These are phyloP conservation scores for Augiades crinisus DNA, from an alignment of 2,888 invertebrate genomes.

Conservation along the genomic window DNA sequence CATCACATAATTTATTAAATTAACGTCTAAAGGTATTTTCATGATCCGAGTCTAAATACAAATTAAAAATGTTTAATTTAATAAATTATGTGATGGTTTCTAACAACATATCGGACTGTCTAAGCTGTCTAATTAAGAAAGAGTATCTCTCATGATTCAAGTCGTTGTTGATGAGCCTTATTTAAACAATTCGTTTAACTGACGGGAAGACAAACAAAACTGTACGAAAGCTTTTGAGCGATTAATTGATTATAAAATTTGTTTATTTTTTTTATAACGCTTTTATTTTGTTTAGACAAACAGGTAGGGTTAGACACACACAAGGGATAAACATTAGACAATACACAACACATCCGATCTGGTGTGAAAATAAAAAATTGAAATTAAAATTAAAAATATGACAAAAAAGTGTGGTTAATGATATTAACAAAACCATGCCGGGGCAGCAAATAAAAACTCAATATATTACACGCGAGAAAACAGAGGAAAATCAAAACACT, in stretches of 20 bases:
- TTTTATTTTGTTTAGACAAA: constrained; percentile 75
- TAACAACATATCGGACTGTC: no score
- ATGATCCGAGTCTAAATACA: constrained; percentile 62
- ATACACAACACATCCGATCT: constrained; percentile 88
- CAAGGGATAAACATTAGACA: constrained; percentile 95
- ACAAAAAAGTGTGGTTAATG: constrained; percentile 51
- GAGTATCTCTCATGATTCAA: constrained; percentile 67
- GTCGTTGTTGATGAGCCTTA: constrained; percentile 47
- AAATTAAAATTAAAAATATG: constrained; percentile 58
- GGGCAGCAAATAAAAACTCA: constrained; percentile 68
- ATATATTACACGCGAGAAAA: constrained; percentile 67
- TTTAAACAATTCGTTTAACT: constrained; percentile 50
- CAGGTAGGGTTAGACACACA: constrained; percentile 90
- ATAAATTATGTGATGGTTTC: no score
- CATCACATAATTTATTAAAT: no score
- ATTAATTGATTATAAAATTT: constrained; percentile 58
- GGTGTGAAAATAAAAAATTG: constrained; percentile 78
- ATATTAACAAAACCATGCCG: constrained; percentile 71
- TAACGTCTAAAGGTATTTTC: constrained; percentile 41
- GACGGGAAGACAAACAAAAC: constrained; percentile 75
- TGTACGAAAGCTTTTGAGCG: constrained; percentile 72
- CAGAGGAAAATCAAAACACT: constrained; percentile 81
- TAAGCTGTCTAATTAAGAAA: constrained; percentile 2
- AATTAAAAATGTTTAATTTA: constrained; percentile 35
- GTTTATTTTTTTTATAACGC: constrained; percentile 55